A percentile compares a stretch with the other conserved stretches of the same genome.
Conservation (phyloP, 2,797 vertebrate genomes). For the Coracias cyanogaster region DNA sequence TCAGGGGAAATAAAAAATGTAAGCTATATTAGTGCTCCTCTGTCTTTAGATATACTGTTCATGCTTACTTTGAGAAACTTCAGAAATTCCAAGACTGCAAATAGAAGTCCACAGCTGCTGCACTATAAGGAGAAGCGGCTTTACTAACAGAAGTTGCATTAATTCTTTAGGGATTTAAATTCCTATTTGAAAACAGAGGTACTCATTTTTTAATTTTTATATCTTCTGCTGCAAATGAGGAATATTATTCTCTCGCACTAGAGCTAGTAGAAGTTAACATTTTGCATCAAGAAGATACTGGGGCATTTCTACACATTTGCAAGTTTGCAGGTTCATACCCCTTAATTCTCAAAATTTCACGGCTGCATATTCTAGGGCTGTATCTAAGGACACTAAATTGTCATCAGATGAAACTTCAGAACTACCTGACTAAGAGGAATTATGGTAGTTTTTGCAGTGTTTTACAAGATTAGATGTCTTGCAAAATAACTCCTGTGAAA, state of each 20-base stretch:
- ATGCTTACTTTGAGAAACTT: not conserved
- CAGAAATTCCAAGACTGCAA: conserved; percentile 8
- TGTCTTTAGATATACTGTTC: not conserved
- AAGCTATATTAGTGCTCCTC: conserved; percentile 7
- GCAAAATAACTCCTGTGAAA: not conserved
- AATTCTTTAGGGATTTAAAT: not conserved
- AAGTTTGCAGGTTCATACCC: not conserved
- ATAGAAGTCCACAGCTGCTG: not conserved
- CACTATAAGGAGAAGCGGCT: not conserved
- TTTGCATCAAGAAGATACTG: not conserved
- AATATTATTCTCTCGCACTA: not conserved
- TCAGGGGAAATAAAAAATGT: not conserved
- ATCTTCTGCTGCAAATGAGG: not conserved
- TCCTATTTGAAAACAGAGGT: not conserved
- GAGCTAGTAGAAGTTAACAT: conserved; percentile 11
- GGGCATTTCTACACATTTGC: not conserved
- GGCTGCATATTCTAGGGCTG: not conserved
- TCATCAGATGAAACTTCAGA: not conserved
- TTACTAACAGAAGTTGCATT: not conserved
- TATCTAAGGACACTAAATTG: not conserved
- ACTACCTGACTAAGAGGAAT: not conserved
- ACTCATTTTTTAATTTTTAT: not conserved
- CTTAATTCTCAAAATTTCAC: not conserved
- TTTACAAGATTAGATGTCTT: not conserved
- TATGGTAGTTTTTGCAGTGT: not conserved